A percentile compares a stretch with the other conserved stretches of the same genome.
Evolutionary conservation across 92 coral and sea anemone genomes (phyloP).

Genomic region (Palythoa grandiflora): DNA sequence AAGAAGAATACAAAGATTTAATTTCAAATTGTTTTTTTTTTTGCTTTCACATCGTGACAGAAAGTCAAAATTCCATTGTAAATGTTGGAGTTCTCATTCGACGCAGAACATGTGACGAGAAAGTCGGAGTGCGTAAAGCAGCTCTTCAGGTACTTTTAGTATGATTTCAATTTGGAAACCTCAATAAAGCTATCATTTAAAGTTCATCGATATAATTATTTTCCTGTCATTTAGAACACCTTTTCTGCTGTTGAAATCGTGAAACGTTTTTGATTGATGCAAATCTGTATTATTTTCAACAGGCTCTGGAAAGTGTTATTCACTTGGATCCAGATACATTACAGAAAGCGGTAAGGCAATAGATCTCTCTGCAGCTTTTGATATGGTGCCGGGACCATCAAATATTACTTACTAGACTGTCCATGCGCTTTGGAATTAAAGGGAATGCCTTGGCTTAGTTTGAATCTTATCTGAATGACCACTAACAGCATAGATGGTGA

Average conservation of each 20-base stretch:
- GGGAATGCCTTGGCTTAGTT: too few species aligned
- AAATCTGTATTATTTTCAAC: conserved; percentile 15
- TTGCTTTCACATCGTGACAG: conserved; percentile 18
- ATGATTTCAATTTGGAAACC: not conserved
- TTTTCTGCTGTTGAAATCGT: not conserved
- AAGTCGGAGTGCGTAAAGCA: conserved; percentile 97
- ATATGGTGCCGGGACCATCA: too few species aligned
- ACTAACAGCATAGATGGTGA: too few species aligned
- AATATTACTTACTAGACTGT: too few species aligned
- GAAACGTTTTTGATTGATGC: too few species aligned
- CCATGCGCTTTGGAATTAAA: too few species aligned
- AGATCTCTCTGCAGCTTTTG: not conserved
- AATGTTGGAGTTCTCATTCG: conserved; percentile 87
- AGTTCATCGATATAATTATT: not conserved
- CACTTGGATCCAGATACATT: conserved; percentile 70
- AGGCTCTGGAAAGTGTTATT: conserved; percentile 88
- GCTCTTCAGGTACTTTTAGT: conserved; percentile 78
- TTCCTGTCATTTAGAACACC: not conserved
- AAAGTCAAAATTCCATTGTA: conserved; percentile 37
- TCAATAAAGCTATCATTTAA: not conserved
- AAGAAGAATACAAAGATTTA: not conserved
- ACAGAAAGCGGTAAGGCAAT: conserved; percentile 70
- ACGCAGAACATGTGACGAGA: conserved; percentile 91
- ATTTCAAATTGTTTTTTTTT: not conserved
- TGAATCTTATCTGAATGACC: too few species aligned